Conservation (phyloP, 2,797 vertebrate species). For the Rhinatrema bivittatum region DNA sequence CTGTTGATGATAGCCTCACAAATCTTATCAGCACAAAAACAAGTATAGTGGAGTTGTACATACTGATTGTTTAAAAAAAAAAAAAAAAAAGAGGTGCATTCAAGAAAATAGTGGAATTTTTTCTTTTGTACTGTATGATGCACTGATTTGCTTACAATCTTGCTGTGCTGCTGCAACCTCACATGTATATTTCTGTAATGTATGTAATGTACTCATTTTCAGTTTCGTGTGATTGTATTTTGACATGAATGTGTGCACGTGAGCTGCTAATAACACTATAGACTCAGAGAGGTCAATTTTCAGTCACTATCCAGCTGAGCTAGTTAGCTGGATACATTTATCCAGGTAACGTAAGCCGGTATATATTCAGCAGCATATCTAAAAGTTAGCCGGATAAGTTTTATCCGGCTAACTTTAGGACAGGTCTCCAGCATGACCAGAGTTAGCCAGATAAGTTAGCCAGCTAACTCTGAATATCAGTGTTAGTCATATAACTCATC, state of each 20-base stretch:
- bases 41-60: background rate
- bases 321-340: no score
- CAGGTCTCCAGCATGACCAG: no score
- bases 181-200: constrained; percentile 1
- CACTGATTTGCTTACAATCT: background rate
- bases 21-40: background rate
- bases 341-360: no score
- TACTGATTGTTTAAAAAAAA: background rate
- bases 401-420: no score
- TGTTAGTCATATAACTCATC: no score
- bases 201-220: constrained; percentile 1
- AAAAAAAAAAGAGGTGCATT: no score
- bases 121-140: background rate
- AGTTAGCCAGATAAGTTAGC: no score
- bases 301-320: no score
- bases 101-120: rapidly evolving
- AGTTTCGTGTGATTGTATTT: constrained; percentile 22
- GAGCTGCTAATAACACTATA: constrained; percentile 10
- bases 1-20: background rate
- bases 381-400: no score
- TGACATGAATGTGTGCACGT: constrained; percentile 9
- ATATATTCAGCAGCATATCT: no score
- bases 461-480: no score
- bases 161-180: background rate
- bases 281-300: no score